A percentile compares a stretch with the other conserved stretches of the same genome.
Evolutionary conservation across 2,797 vertebrate species (phyloP).

Genomic region (Caiman crocodilus): DNA sequence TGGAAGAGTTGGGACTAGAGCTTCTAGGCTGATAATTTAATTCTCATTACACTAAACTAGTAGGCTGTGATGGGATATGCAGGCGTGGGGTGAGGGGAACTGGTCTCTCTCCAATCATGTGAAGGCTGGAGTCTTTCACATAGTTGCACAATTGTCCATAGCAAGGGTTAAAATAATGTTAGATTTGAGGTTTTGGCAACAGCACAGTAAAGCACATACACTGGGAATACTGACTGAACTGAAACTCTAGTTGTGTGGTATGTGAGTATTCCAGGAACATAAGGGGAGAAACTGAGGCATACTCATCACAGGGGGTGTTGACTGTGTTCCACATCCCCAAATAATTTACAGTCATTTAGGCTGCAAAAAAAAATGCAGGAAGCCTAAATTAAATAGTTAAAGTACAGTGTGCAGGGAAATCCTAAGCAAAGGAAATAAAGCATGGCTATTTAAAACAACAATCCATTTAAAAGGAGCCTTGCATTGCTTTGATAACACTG

Average conservation of each 20-base stretch:
- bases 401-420: background rate
- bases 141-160: background rate
- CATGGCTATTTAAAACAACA: background rate
- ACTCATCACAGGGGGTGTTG: background rate
- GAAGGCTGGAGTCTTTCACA: background rate
- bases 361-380: background rate
- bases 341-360: background rate
- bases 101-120: fast-evolving
- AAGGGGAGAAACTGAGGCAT: background rate
- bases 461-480: background rate
- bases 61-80: background rate
- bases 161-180: background rate
- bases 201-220: background rate
- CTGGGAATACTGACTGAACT: background rate
- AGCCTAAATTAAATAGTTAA: background rate
- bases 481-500: background rate
- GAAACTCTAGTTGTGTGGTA: background rate
- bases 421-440: background rate
- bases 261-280: background rate
- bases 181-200: background rate
- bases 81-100: background rate
- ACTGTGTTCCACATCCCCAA: background rate
- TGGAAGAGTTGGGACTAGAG: background rate
- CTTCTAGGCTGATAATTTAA: background rate
- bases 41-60: background rate